Conservation (phyloP, 2,888 invertebrate genomes). For the Polymixis lichenea region DNA sequence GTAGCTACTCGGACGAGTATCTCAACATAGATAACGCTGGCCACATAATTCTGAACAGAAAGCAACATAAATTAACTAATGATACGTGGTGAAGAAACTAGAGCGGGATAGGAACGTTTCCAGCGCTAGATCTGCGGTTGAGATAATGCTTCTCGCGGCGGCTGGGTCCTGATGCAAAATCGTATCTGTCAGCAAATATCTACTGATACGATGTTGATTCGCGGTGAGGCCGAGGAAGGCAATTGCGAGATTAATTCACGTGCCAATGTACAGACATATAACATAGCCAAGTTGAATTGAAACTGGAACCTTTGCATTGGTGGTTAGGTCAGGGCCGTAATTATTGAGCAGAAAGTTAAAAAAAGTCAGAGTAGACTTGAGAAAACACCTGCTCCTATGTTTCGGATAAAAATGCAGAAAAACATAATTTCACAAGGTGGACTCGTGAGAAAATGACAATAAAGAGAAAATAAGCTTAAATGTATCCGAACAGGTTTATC, state of each 20-base stretch:
- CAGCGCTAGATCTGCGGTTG: constrained; percentile 74
- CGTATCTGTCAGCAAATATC: constrained; percentile 69
- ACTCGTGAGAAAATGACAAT: constrained; percentile 32
- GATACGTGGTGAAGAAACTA: constrained; percentile 80
- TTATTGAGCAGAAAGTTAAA: constrained; percentile 31
- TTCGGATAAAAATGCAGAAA: constrained; percentile 34
- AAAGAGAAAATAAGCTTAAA: constrained; percentile 9
- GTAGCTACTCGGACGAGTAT: constrained; percentile 76
- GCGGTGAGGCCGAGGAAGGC: constrained; percentile 52
- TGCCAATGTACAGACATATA: constrained; percentile 41
- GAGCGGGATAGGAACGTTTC: constrained; percentile 74
- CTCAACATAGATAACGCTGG: constrained; percentile 81
- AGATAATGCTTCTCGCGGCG: constrained; percentile 76
- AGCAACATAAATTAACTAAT: constrained; percentile 86
- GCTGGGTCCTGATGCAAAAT: constrained; percentile 72
- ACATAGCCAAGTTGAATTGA: constrained; percentile 30
- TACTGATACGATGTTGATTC: constrained; percentile 60
- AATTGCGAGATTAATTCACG: constrained; percentile 61
- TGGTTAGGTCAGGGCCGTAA: constrained; percentile 23
- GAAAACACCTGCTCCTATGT: constrained; percentile 52
- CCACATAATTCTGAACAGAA: constrained; percentile 83
- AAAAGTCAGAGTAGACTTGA: constrained; percentile 33
- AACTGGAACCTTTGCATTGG: constrained; percentile 30
- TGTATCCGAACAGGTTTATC: constrained; percentile 4
- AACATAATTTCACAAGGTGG: constrained; percentile 51